These are phyloP conservation scores for Cettia cetti DNA, from an alignment of 2,113 vertebrate species.

Conservation along the genomic window DNA sequence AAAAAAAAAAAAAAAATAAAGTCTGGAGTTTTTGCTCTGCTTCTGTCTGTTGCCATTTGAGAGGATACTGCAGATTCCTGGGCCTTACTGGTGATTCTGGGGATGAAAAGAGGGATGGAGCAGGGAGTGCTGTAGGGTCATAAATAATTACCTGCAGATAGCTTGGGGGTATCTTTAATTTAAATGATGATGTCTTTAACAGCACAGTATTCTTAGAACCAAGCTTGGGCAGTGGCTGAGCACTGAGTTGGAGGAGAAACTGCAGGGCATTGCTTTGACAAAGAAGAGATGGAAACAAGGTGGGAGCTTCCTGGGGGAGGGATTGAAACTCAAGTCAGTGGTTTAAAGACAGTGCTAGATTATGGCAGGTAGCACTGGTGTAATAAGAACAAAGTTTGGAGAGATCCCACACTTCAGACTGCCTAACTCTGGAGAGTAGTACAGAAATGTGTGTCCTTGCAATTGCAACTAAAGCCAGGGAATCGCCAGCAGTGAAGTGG, in stretches of 20 bases:
- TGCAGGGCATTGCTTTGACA: background rate
- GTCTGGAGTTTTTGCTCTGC: background rate
- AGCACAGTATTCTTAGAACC: background rate
- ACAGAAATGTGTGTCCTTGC: background rate
- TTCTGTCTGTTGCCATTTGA: background rate
- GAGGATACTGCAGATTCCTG: background rate
- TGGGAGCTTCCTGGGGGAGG: background rate
- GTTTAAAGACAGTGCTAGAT: background rate
- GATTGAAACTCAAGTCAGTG: background rate
- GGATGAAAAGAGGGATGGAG: background rate
- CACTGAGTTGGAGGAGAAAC: background rate
- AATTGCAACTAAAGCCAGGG: accelerated
- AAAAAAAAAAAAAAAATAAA: background rate
- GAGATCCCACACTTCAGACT: background rate
- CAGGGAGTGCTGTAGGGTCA: background rate
- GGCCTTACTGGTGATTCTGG: background rate
- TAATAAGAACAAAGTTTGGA: background rate
- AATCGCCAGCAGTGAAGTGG: background rate
- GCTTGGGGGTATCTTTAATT: background rate
- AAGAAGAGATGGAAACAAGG: background rate
- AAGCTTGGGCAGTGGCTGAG: background rate
- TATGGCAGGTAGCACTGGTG: background rate
- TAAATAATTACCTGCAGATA: background rate
- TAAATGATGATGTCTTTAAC: background rate
- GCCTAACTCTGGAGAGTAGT: background rate